Conservation (phyloP, 2,888 invertebrate species). For the Noctua janthe region DNA sequence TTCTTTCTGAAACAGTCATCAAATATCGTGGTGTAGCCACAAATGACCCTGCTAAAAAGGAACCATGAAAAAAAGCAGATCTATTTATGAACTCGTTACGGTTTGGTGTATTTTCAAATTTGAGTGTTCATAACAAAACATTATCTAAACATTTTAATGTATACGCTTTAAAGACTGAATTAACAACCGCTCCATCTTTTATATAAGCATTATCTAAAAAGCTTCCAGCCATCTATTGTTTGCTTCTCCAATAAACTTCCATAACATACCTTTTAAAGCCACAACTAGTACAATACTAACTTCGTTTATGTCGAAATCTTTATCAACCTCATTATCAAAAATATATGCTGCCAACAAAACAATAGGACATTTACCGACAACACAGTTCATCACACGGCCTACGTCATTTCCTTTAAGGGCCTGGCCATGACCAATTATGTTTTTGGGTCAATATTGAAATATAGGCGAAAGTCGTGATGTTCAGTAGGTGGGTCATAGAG, state of each 20-base stretch:
- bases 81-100: background rate
- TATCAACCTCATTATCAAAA: constrained; percentile 27
- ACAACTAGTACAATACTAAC: background rate
- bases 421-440: constrained; percentile 61
- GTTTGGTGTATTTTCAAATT: background rate
- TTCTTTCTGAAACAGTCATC: background rate
- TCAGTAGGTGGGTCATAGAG: constrained; percentile 44
- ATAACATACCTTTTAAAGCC: constrained; percentile 14
- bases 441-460: constrained; percentile 65
- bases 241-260: background rate
- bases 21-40: background rate
- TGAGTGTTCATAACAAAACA: background rate
- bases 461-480: constrained; percentile 60
- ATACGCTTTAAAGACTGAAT: background rate
- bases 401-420: constrained; percentile 50
- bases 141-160: background rate
- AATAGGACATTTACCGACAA: constrained; percentile 58
- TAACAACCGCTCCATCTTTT: background rate
- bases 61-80: background rate
- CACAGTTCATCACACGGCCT: constrained; percentile 56
- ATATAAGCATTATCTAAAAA: background rate
- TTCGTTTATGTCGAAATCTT: constrained; percentile 20
- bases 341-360: constrained; percentile 43
- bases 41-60: background rate
- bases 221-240: constrained; percentile 8